Base-by-base conservation (phyloP, 2,888 invertebrate genomes). In the Melanargia galathea region DNA sequence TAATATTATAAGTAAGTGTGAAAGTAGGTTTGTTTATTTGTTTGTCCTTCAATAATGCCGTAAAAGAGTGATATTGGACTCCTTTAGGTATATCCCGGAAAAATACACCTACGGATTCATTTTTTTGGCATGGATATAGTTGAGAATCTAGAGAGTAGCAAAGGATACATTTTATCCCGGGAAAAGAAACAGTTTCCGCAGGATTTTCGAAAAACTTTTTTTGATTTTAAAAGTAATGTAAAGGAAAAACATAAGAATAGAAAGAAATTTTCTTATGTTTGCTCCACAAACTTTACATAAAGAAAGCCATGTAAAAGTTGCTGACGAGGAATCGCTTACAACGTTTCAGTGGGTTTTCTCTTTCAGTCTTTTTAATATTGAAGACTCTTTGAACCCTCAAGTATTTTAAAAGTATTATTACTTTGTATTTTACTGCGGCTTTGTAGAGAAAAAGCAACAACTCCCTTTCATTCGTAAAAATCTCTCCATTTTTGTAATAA, bases 341-440 rank as follows among this genome's bases (percentile, higher is more conserved):
- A 52, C 52, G 52, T 35, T 52, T 11, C 52, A 52, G 52, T 52
- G 20, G 52, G 35, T 52, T 18, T 52, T 52, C 30, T 49, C 49
- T 52, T 35, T 51, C 52, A 35, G 35, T 33, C 52, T 35, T 20
- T 52, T 52, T 52, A 52, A 52, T 52, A 52, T 52, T 52, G 52
- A 52, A 33, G 35, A 33, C 13, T 52, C 52, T 52, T 52, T 52
- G 52, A 52, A 52, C 52, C 52, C 20, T 52, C 35, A 52, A 35
- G 52, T 52, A 52, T 52, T 52, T n/a, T 35, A 35, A 52, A 52
- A 52, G 52, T 52, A 52, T 52, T 52, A 52, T 52, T 52, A 52
- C 52, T 52, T 52, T 52, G 35, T 52, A 35, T 52, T 35, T 52
- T 22, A 52, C 52, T 20, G 52, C 35, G 52, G 52, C 52, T 52